Base-by-base conservation (phyloP, 2,888 invertebrate species). In the Leptogaster cylindrica region DNA sequence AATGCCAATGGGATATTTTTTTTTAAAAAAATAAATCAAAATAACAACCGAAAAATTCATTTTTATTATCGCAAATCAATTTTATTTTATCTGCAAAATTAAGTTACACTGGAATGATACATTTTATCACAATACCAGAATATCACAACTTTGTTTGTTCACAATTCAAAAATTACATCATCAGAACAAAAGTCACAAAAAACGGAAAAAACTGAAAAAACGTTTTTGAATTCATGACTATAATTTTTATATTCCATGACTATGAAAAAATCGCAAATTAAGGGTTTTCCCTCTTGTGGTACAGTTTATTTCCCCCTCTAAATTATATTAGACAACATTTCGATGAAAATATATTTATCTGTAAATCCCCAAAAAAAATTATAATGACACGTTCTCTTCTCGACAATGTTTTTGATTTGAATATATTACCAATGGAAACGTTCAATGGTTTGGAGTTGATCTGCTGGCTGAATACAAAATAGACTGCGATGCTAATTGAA, bases 371-470 rank as follows among this genome's bases (percentile, higher is more conserved):
- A 33, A 65, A 65, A n/a, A n/a, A n/a, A n/a, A n/a, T n/a, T 48
- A 65, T 65, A 50, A 65, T 65, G 39, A 50, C 65, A 65, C 65
- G 65, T 65, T 50, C 52, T 16, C 36, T 33, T 65, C 48, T 65
- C 65, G 20, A 31, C 65, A n/a, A 36, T 31, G 65, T 33, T 50
- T 50, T 33, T 50, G 65, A 65, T 65, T 65, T 65, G 65, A 65
- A 65, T 65, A 65, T 39, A 65, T 65, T 65, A 33, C 28, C 50
- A 41, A 50, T 36, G 25, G 25, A 20, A 20, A 39, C 65, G 65
- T 50, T 65, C 65, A 36, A 50, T 51, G 65, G 23, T 65, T 28
- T 16, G 36, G 14, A 33, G 20, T 55, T 55, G 6, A 5, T 20
- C 46, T 31, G 51, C 51, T 8, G 20, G 12, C 4, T 16, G 65